Conservation (phyloP, 2,113 vertebrate species). For the Bos taurus region DNA sequence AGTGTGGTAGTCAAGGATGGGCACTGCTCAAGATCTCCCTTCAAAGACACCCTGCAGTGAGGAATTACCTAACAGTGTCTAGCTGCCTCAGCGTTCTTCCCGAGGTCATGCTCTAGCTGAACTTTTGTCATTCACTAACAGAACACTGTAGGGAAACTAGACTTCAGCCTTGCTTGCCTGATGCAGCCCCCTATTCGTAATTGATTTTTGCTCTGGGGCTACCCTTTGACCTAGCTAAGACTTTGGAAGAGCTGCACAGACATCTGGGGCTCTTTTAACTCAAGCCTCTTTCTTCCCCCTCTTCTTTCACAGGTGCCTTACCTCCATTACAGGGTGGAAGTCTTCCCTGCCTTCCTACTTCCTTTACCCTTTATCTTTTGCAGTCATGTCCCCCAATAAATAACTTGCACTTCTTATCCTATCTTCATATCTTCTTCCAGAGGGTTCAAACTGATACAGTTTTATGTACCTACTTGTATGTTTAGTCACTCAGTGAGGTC, state of each 20-base stretch:
- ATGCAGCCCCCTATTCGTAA: rapidly evolving
- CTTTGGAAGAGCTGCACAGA: background rate
- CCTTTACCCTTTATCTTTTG: background rate
- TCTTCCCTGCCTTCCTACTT: background rate
- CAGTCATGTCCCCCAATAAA: background rate
- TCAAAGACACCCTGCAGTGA: background rate
- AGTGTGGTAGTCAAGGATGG: too few species aligned
- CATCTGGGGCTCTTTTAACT: background rate
- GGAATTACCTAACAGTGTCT: background rate
- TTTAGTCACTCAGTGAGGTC: background rate
- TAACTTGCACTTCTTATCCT: background rate
- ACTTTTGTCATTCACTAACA: background rate
- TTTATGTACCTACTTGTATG: background rate
- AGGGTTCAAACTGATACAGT: background rate
- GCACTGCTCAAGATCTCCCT: background rate
- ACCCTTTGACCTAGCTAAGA: background rate
- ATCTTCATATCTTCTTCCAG: background rate
- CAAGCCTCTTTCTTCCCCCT: background rate
- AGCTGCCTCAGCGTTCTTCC: background rate
- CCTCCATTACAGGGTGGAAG: background rate
- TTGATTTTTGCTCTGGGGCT: background rate
- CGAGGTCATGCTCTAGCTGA: background rate
- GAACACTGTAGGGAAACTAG: background rate
- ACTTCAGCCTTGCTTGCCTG: background rate
- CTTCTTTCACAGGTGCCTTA: background rate